Base-by-base conservation (phyloP, 2,113 vertebrate genomes). In the Lepus europaeus region DNA sequence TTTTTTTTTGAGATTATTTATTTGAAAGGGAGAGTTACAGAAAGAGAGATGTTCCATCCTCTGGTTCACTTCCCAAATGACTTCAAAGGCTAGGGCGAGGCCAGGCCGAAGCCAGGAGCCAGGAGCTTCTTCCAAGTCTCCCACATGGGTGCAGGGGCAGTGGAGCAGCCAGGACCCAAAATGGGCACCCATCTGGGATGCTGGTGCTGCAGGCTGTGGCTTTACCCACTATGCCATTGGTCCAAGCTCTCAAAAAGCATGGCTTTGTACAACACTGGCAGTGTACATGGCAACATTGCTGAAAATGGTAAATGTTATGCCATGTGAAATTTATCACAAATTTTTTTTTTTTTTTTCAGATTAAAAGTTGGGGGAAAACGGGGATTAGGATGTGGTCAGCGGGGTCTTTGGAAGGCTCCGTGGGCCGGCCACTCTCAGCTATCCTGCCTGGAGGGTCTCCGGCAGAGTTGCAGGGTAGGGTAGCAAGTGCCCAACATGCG, bases 401-500 rank as follows among this genome's bases (percentile, higher is more conserved):
- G 25, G 64, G 51, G 31, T 69, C 23, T 59, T 0, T 20, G 29
- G 17, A 39, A 74, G 45, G 0, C 7, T 11, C 10, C 6, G 23
- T 13, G 2, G 6, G 33, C 20, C 73, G 59, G 53, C 1, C 25
- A 0, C 14, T n/a, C 29, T 49, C 9, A 1, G 27, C 6, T 29
- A 3, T 13, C 64, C 25, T 22, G 22, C 64, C 36, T 14, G 4
- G 23, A 86, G 56, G 69, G 74, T 51, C 61, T 33, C 3, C 9
- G 56, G 23, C 68, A 63, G 29, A 77, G 31, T 36, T 33, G 25
- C 6, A 16, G 74, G 4, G 10, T 33, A 19, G 25, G 3, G 22
- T 6, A 0, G 14, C 17, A 27, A 74, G 5, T 3, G 56, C 16
- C 13, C 33, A 76, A 3, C 13, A 0, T 9, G 23, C 6, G 10